A percentile compares a stretch with the other conserved stretches of the same genome.
Conservation (phyloP, 2,113 vertebrate genomes). For the Azemiops feae region DNA sequence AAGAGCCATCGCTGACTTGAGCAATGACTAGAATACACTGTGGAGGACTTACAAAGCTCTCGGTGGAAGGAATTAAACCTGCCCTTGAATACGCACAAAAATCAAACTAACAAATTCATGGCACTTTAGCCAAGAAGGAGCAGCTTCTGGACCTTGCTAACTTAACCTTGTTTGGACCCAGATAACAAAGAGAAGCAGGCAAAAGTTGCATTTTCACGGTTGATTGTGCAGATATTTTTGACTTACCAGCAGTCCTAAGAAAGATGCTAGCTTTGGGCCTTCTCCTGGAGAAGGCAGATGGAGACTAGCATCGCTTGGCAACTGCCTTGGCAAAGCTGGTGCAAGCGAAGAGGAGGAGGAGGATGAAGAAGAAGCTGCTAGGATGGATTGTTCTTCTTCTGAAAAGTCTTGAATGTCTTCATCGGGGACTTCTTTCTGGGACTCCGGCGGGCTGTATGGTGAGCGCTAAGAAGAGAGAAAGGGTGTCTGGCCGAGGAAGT, state of each 20-base stretch:
- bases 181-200: not conserved
- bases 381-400: not conserved
- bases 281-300: constrained; percentile 1
- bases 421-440: not conserved
- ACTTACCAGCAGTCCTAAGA: constrained; percentile 31
- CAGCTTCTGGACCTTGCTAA: not conserved
- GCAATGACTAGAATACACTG: not conserved
- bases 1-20: not conserved
- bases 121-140: not conserved
- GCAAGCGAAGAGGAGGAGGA: constrained; percentile 16
- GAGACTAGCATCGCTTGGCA: constrained; percentile 18
- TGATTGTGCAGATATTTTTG: not conserved
- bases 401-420: not conserved
- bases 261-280: not conserved
- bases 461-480: not conserved
- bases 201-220: not conserved
- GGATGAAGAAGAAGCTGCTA: constrained; percentile 6
- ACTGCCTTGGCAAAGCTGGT: rapidly evolving
- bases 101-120: not conserved
- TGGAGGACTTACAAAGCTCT: not conserved
- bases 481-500: not conserved
- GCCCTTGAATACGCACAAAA: not conserved
- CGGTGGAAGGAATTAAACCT: not conserved
- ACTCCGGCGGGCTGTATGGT: not conserved
- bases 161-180: not conserved